Conservation (phyloP, 2,888 invertebrate genomes). For the Microdon myrmicae region DNA sequence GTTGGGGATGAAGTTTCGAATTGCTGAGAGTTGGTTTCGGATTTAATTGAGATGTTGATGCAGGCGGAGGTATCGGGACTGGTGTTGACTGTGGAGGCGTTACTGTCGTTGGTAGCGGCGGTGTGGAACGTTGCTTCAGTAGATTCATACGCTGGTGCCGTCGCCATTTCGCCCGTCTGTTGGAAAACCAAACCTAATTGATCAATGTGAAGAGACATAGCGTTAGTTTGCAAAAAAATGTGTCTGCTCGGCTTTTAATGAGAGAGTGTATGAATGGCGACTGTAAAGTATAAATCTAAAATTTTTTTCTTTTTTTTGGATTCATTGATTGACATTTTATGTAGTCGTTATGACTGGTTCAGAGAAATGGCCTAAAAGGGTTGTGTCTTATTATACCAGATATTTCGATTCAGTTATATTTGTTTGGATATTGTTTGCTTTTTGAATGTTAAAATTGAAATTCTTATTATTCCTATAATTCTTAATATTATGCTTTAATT, state of each 20-base stretch:
- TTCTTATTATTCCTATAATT: no score
- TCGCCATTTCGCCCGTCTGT: conserved; percentile 98
- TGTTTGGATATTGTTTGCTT: no score
- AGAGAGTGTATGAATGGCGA: no score
- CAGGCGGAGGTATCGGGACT: conserved; percentile 26
- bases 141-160: conserved; percentile 96
- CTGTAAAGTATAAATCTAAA: no score
- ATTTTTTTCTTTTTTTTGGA: no score
- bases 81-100: conserved; percentile 62
- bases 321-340: no score
- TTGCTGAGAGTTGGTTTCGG: conserved; percentile 21
- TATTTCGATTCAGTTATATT: no score
- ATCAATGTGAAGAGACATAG: conserved; percentile 72
- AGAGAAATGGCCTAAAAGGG: no score
- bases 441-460: no score
- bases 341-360: no score
- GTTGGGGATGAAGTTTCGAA: conserved; percentile 8
- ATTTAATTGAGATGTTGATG: conserved; percentile 14
- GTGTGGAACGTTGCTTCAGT: conserved; percentile 82
- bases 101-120: conserved; percentile 68
- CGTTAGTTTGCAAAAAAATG: conserved; percentile 67
- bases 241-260: conserved; percentile 35
- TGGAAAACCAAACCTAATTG: conserved; percentile 99
- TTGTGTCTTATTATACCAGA: no score
- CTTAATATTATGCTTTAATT: no score